Evolutionary conservation across 2,113 vertebrate species (phyloP).

Genomic region (Heterotis niloticus): DNA sequence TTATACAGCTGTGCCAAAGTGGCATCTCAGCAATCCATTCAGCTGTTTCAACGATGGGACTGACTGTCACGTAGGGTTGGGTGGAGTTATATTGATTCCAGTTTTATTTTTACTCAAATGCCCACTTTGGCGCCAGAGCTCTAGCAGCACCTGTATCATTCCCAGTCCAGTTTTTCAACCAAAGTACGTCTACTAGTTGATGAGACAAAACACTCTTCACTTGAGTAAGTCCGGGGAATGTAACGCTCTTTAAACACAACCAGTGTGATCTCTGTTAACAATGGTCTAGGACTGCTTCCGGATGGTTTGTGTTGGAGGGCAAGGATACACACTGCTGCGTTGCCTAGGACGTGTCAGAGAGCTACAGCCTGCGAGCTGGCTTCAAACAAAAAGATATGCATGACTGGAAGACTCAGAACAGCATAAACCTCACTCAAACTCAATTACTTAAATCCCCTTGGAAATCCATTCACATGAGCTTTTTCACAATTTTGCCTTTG

Average conservation of each 20-base stretch:
- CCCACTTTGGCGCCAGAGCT: background rate
- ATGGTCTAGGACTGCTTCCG: too few relatives aligned
- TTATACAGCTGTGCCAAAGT: constrained; percentile 2
- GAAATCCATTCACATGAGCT: background rate
- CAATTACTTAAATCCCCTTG: background rate
- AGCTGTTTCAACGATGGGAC: background rate
- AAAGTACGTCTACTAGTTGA: background rate
- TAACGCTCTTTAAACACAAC: too few relatives aligned
- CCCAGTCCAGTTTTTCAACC: background rate
- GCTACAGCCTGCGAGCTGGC: too few relatives aligned
- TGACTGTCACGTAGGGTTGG: background rate
- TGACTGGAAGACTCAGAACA: background rate
- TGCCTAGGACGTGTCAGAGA: too few relatives aligned
- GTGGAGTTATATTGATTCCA: background rate
- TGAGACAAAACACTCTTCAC: too few relatives aligned
- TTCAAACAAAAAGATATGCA: background rate
- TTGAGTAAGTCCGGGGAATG: too few relatives aligned
- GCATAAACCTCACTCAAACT: background rate
- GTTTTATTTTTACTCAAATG: background rate
- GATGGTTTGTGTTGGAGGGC: too few relatives aligned
- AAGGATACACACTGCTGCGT: too few relatives aligned
- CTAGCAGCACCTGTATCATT: too few relatives aligned
- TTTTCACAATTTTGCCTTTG: background rate
- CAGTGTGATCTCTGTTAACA: too few relatives aligned
- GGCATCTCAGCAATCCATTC: background rate